Evolutionary conservation across 2,113 vertebrate species (phyloP).

Genomic region (Nycticorax nycticorax): DNA sequence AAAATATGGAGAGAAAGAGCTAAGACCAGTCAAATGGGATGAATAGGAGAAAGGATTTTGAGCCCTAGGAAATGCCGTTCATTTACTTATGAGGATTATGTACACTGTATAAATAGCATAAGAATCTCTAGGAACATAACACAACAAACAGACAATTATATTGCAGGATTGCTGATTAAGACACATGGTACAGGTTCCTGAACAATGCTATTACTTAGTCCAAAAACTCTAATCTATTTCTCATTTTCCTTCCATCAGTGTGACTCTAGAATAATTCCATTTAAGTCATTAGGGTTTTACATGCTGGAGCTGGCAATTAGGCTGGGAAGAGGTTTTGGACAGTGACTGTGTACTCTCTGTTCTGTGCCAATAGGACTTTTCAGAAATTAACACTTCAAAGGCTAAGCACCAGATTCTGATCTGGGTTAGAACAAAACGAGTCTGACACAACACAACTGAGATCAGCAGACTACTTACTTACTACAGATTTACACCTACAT

Average conservation of each 20-base stretch:
- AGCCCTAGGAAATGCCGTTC: constrained; percentile 32
- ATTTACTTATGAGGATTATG: constrained; percentile 42
- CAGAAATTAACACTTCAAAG: constrained; percentile 44
- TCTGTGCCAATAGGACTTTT: constrained; percentile 7
- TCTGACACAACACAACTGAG: neutral
- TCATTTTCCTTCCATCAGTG: neutral
- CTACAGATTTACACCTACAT: neutral
- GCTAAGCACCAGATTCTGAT: neutral
- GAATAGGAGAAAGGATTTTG: constrained; percentile 53
- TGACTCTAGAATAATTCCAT: constrained; percentile 7
- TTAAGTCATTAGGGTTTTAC: neutral
- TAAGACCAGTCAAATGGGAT: constrained; percentile 10
- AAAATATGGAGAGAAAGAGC: constrained; percentile 64
- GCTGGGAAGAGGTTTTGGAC: constrained; percentile 14
- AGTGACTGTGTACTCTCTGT: neutral
- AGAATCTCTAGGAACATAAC: constrained; percentile 36
- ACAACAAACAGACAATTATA: neutral
- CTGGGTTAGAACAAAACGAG: neutral
- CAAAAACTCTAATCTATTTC: constrained; percentile 12
- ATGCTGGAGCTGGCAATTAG: neutral
- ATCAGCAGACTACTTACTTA: neutral
- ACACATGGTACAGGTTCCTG: neutral
- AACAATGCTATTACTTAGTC: neutral
- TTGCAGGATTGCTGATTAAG: neutral
- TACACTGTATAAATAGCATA: constrained; percentile 17